Evolutionary conservation across 2,888 invertebrate genomes (phyloP).

Genomic region (Psococerastis gibbosa): DNA sequence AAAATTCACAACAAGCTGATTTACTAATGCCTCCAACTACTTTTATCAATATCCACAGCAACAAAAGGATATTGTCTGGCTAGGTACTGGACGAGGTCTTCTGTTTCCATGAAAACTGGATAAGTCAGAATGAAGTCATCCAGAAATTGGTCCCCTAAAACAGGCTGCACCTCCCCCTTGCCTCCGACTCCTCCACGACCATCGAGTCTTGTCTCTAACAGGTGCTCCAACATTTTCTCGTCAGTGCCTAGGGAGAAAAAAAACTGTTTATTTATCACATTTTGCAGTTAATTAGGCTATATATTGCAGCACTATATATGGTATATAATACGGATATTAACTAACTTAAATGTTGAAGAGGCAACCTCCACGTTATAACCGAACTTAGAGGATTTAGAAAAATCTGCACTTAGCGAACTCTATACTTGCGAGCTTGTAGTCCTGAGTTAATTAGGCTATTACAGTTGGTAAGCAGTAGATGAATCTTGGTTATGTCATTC

Average conservation of each 20-base stretch:
- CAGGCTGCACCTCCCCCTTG: conserved; percentile 24
- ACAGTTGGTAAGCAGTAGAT: no score
- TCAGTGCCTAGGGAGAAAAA: no score
- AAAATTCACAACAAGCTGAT: no score
- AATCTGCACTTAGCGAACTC: no score
- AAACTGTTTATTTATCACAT: background rate
- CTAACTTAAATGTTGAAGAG: conserved; percentile 11
- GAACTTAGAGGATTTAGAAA: no score
- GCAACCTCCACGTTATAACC: no score
- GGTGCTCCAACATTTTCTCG: conserved; percentile 69
- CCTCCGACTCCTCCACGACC: conserved; percentile 30
- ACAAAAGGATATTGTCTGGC: conserved; percentile 63
- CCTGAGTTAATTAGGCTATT: no score
- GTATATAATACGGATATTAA: conserved; percentile 1
- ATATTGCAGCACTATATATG: no score
- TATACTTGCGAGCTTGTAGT: no score
- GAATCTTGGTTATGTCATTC: no score
- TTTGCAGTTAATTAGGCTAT: no score
- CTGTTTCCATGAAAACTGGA: conserved; percentile 62
- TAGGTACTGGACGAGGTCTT: conserved; percentile 50
- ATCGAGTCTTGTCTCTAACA: conserved; percentile 59
- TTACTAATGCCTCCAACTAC: no score
- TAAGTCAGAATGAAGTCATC: conserved; percentile 71
- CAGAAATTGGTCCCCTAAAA: conserved; percentile 44
- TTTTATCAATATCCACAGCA: conserved; percentile 1